phyloP scores from a whole-genome alignment of 2,888 invertebrate genomes.

The Glyphotaelius pellucidus region DNA sequence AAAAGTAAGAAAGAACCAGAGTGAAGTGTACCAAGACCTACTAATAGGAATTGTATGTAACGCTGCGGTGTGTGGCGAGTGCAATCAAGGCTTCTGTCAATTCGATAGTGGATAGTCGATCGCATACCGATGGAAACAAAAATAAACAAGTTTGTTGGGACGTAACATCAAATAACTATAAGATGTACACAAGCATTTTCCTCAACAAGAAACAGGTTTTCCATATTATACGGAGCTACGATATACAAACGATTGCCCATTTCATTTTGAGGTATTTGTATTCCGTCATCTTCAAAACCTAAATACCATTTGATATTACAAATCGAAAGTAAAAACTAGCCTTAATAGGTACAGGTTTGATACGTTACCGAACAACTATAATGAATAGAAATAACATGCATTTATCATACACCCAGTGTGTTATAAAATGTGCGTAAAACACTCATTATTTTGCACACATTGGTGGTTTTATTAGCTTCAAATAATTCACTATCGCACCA shows the following conservation, averaged over 20 bases:
- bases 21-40: too few relatives aligned
- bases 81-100: neutral
- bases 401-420: neutral
- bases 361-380: neutral
- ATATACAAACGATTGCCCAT: neutral
- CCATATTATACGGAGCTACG: neutral
- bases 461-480: neutral
- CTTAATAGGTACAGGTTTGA: neutral
- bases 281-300: neutral
- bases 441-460: neutral
- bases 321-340: neutral
- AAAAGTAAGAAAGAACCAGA: too few relatives aligned
- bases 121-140: neutral
- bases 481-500: neutral
- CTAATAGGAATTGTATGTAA: neutral
- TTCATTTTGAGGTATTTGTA: neutral
- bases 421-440: neutral
- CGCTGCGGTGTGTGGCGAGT: neutral
- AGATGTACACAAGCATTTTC: neutral
- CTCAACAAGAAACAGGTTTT: slow-evolving; percentile 2
- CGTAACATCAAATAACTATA: neutral
- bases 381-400: neutral
- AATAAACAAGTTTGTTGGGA: neutral
- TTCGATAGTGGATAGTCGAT: neutral
- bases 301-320: neutral